phyloP scores from a whole-genome alignment of 1,140 invertebrate genomes.

The Vanessa tameamea region DNA sequence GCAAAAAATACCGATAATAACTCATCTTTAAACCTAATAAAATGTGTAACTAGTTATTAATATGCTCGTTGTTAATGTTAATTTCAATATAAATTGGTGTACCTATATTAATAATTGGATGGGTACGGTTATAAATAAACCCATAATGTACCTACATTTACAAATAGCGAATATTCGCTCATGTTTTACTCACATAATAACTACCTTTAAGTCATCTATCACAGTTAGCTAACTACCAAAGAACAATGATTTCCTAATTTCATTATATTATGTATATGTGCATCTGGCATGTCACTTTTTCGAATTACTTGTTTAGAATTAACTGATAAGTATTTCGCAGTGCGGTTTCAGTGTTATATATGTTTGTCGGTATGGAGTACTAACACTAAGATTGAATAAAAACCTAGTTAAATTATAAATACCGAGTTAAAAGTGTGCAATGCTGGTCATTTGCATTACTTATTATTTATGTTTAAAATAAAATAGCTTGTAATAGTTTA shows the following conservation, averaged over 20 bases:
- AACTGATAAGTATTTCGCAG: conserved; percentile 50
- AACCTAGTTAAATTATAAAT: conserved; percentile 76
- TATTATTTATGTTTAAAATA: conserved; percentile 78
- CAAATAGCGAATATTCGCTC: conserved; percentile 23
- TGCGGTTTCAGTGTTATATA: conserved; percentile 69
- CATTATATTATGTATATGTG: conserved; percentile 46
- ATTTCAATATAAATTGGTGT: conserved; percentile 41
- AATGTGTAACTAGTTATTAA: conserved; percentile 51
- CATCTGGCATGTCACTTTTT: conserved; percentile 66
- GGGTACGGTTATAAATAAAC: conserved; percentile 18
- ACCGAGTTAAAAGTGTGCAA: conserved; percentile 76
- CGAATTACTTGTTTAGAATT: conserved; percentile 56
- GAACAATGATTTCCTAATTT: conserved; percentile 52
- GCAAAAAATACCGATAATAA: conserved; percentile 45
- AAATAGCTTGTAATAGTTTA: conserved; percentile 80
- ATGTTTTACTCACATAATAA: conserved; percentile 33
- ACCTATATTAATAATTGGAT: conserved; percentile 35
- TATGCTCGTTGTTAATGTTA: conserved; percentile 46
- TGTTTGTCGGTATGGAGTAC: conserved; percentile 69
- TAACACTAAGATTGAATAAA: conserved; percentile 74
- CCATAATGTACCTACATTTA: conserved; percentile 23
- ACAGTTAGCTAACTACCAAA: conserved; percentile 59
- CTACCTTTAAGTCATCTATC: conserved; percentile 35
- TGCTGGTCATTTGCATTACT: conserved; percentile 80
- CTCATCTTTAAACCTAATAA: conserved; percentile 43